Evolutionary conservation across 35 echinoderm and acorn worm genomes (phyloP).

Genomic region (Chiridota heheva): DNA sequence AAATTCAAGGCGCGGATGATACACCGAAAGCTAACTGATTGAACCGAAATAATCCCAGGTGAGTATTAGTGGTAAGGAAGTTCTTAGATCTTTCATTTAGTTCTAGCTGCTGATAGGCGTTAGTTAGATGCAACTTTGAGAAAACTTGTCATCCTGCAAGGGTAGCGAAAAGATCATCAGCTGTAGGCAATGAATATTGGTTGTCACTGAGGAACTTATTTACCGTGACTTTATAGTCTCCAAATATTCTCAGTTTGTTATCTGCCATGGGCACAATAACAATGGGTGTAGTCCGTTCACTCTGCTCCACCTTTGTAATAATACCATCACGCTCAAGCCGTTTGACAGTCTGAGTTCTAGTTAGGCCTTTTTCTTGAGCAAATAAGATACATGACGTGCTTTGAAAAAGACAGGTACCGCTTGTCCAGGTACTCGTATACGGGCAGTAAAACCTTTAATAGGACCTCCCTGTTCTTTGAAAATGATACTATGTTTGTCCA

Average conservation of each 20-base stretch:
- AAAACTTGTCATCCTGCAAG: conserved; percentile 40
- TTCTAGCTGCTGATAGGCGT: conserved; percentile 57
- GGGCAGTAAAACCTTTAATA: conserved; percentile 14
- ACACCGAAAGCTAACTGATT: conserved; percentile 49
- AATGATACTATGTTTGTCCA: background rate
- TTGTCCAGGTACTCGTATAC: conserved; percentile 3
- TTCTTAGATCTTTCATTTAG: conserved; percentile 37
- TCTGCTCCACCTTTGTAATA: conserved; percentile 5
- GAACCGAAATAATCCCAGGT: conserved; percentile 27
- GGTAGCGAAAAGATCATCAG: conserved; percentile 53
- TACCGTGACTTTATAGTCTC: conserved; percentile 50
- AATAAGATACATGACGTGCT: conserved; percentile 43
- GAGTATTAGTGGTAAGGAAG: conserved; percentile 44
- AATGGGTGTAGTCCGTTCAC: conserved; percentile 56
- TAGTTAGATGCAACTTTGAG: conserved; percentile 26
- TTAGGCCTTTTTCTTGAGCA: conserved; percentile 10
- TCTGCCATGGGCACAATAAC: conserved; percentile 50
- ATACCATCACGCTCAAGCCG: conserved; percentile 32
- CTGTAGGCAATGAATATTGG: conserved; percentile 47
- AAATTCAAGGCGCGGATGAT: conserved; percentile 49
- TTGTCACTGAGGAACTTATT: conserved; percentile 23
- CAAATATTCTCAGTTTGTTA: conserved; percentile 48
- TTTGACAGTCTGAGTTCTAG: conserved; percentile 33
- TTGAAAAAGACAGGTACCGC: conserved; percentile 23
- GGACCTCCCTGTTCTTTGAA: conserved; percentile 13